Conservation (phyloP, 2,113 vertebrate genomes). For the Sinocyclocheilus anshuiensis region DNA sequence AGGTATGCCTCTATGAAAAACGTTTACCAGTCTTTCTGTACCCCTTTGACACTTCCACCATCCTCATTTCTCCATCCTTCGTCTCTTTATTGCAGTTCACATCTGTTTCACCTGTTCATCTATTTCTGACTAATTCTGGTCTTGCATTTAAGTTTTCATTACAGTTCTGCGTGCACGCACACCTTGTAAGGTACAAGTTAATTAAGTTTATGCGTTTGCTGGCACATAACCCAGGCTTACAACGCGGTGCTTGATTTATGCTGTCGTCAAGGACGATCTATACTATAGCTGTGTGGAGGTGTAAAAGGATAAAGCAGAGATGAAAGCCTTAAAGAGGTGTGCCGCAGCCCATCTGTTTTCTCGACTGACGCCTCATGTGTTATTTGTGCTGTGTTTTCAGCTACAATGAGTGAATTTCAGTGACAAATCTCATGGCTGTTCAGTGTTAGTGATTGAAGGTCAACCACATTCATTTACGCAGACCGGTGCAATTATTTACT, state of each 20-base stretch:
- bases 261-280: slow-evolving; percentile 55
- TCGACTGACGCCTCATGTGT: background rate
- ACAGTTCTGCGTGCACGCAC: slow-evolving; percentile 1
- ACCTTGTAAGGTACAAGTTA: slow-evolving; percentile 52
- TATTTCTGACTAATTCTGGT: slow-evolving; percentile 10
- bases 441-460: slow-evolving; percentile 2
- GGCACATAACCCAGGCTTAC: slow-evolving; percentile 48
- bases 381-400: slow-evolving; percentile 28
- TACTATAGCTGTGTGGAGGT: slow-evolving; percentile 44
- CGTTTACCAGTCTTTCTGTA: background rate
- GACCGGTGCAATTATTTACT: background rate
- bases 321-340: slow-evolving; percentile 17
- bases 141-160: slow-evolving; percentile 46
- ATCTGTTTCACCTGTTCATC: slow-evolving; percentile 32
- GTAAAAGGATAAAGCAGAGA: slow-evolving; percentile 28
- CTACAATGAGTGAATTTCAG: background rate
- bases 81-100: slow-evolving; percentile 4
- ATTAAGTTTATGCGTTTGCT: slow-evolving; percentile 58
- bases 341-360: slow-evolving; percentile 4
- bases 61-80: background rate
- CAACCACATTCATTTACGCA: background rate
- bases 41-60: background rate
- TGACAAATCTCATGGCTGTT: slow-evolving; percentile 8
- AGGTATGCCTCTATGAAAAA: background rate
- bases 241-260: slow-evolving; percentile 51